These are phyloP conservation scores for Mionectes macconnelli DNA, from an alignment of 2,113 vertebrate species.

Conservation along the genomic window DNA sequence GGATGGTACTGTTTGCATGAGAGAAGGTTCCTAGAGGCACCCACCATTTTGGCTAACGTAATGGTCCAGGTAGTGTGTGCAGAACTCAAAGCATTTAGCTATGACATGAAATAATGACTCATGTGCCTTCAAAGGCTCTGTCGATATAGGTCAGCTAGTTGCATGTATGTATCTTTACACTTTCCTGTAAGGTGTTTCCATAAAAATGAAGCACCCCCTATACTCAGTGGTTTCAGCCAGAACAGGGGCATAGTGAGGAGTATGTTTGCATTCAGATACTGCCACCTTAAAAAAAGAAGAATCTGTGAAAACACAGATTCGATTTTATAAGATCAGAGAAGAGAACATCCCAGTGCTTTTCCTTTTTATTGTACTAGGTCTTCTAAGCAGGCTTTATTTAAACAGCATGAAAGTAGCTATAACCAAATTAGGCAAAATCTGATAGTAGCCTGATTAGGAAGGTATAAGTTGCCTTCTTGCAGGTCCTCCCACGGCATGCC, in stretches of 20 bases:
- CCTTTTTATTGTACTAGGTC: not conserved
- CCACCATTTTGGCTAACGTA: not conserved
- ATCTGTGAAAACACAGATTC: not conserved
- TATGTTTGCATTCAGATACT: not conserved
- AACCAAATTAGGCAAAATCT: not conserved
- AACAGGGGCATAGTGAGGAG: not conserved
- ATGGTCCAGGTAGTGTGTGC: not conserved
- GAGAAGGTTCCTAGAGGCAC: not conserved
- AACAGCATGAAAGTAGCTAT: not conserved
- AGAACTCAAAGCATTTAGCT: not conserved
- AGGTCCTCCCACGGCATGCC: not conserved
- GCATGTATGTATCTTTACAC: accelerated
- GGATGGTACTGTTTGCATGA: not conserved
- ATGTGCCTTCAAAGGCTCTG: not conserved
- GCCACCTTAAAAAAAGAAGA: not conserved
- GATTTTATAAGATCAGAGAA: not conserved
- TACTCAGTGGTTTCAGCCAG: not conserved
- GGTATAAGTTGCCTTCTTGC: not conserved
- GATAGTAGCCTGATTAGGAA: not conserved
- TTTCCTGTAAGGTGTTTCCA: not conserved
- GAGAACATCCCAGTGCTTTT: not conserved
- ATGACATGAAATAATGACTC: not conserved
- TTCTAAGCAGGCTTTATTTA: not conserved
- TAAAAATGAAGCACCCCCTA: not conserved
- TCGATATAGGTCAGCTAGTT: not conserved